These are phyloP conservation scores for Brachyptera risi DNA, from an alignment of 2,888 invertebrate species.

Conservation along the genomic window DNA sequence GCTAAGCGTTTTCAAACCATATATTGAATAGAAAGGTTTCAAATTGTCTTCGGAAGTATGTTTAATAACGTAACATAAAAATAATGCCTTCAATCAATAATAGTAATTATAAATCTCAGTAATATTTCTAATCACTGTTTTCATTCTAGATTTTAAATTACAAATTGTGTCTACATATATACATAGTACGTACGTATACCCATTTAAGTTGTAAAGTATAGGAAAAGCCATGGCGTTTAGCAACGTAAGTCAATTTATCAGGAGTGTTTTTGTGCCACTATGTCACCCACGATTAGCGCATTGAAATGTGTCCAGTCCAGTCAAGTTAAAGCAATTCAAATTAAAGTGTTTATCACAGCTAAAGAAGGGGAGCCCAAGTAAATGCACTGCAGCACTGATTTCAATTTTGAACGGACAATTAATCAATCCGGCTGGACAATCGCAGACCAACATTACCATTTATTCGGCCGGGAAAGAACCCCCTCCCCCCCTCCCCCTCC, in stretches of 20 bases:
- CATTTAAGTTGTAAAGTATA: no score
- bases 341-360: neutral
- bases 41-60: no score
- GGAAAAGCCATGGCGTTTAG: neutral
- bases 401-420: constrained; percentile 34
- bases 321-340: constrained; percentile 16
- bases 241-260: constrained; percentile 1
- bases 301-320: constrained; percentile 17
- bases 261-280: neutral
- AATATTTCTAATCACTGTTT: neutral
- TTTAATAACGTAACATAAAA: no score
- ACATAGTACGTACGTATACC: no score
- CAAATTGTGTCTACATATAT: no score
- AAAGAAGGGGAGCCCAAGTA: constrained; percentile 14
- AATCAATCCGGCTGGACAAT: constrained; percentile 30
- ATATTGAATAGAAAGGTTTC: no score
- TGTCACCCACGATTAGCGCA: constrained; percentile 13
- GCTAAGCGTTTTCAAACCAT: no score
- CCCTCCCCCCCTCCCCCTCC: no score
- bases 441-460: constrained; percentile 1
- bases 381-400: constrained; percentile 29
- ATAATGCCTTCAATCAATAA: no score
- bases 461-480: neutral
- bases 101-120: neutral
- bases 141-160: neutral